Evolutionary conservation across 2,888 invertebrate species (phyloP), one percentile per base, ranked within the genome.

Genomic region (Drosophila meridiana): DNA sequence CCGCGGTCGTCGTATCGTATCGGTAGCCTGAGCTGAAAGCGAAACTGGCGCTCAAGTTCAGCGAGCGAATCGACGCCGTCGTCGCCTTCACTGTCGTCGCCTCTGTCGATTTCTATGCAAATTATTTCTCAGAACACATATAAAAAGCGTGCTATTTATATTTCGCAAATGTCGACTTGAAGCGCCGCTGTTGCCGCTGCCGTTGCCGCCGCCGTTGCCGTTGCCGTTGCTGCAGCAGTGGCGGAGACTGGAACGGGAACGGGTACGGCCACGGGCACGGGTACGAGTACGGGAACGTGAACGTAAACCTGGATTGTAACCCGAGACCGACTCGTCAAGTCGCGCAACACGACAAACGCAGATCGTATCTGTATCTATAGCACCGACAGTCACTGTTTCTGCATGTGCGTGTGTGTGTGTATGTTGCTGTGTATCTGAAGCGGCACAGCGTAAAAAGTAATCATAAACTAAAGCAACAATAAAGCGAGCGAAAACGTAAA

Each of bases 131-230:
- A 81, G 89, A 86, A 83, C 61, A 65, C 63, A 80, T 66, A 86
- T 86, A 87, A 83, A 89, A 83, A 86, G 85, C 78, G 85, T 89
- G 84, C 87, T 85, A 89, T 85, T 89, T 86, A 82, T 85, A 84
- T 89, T 83, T 82, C 74, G 87, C 87, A 84, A 86, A 86, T 89
- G 85, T 87, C 87, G 85, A 82, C 84, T 81, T 77, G 72, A 78
- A 84, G 82, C 82, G 82, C 71, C 78, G 80, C 62, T 67, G 71
- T 64, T 52, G 67, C 38, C 53, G 61, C 38, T 50, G 57, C 43
- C 4, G 48, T 48, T 43, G 43, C 43, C 43, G 20, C 20, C 20
- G 20, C 20, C 20, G 20, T 43, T 48, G 48, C 55, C 2, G 40
- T 20, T 43, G 43, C 28, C 14, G 57, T 64, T 77, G 74, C 73